Evolutionary conservation across 1,140 invertebrate species (phyloP), one percentile per base, ranked within the genome.

Genomic region (Oppia nitens): DNA sequence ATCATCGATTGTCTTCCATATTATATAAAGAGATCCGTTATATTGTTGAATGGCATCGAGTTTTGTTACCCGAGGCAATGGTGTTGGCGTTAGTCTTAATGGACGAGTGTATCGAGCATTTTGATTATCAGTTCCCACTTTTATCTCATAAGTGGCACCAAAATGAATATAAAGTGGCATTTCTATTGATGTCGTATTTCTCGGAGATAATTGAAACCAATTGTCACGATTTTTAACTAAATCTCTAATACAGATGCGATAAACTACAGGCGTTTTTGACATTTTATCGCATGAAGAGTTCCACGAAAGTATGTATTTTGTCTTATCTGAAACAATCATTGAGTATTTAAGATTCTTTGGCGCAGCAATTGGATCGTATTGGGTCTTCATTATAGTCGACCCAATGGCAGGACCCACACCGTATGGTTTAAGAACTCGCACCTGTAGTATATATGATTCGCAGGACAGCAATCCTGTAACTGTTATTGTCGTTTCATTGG

Each of bases 371-470:
- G 27, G 58, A 47, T 83, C 79, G 59, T 78, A 79, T 57, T 78
- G 73, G 0, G 84, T 87, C 2, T 72, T 66, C 2, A 84, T 71
- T n/a, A 69, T 69, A 0, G 70, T 58, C 0, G 77, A 73, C 2
- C 68, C 66, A 24, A 73, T 74, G 14, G 85, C 67, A 4, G 81
- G 82, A 3, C 85, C 85, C 28, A 74, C 66, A 0, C 81, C 79
- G 9, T 74, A 70, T 0, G 79, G 79, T 12, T 75, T 77, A 29
- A 79, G 70, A 1, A 87, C 67, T 0, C 81, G 82, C n/a, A 87
- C 79, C 11, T 77, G 76, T 66, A 87, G 81, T 14, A 81, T 66
- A 65, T 87, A 88, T 0, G 72, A 76, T 64, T 83, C 81, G 65
- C 85, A 88, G 2, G 83, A 76, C 52, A 79, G 75, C 60, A 89